Evolutionary conservation across 2,888 invertebrate genomes (phyloP).

Genomic region (Sympetrum striolatum): DNA sequence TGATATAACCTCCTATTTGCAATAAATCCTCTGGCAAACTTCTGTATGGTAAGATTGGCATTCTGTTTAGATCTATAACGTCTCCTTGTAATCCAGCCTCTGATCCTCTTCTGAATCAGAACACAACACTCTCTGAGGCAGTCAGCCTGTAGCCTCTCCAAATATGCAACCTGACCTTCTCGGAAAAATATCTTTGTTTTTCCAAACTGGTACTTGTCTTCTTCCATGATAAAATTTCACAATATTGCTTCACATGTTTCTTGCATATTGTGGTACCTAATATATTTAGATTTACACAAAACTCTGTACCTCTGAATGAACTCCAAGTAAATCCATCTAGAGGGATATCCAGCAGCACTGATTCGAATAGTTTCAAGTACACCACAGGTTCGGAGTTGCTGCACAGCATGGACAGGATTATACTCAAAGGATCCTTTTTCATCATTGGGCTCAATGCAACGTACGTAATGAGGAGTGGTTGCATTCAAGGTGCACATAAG

Average conservation of each 20-base stretch:
- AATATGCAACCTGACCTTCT: constrained; percentile 96
- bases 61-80: constrained; percentile 73
- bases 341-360: constrained; percentile 96
- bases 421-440: constrained; percentile 85
- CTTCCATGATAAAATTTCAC: constrained; percentile 75
- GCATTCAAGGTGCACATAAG: constrained; percentile 91
- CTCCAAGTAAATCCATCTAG: constrained; percentile 69
- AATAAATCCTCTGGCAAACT: constrained; percentile 79
- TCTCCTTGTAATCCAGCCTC: constrained; percentile 80
- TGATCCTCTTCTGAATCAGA: constrained; percentile 89
- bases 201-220: constrained; percentile 96
- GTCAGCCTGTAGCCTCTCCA: constrained; percentile 92
- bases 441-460: constrained; percentile 97
- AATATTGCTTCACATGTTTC: constrained; percentile 83
- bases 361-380: constrained; percentile 97
- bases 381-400: constrained; percentile 95
- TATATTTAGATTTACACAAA: constrained; percentile 78
- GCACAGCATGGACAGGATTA: constrained; percentile 84
- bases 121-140: constrained; percentile 82
- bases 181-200: constrained; percentile 98
- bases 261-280: constrained; percentile 76
- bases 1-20: constrained; percentile 77
- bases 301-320: constrained; percentile 83
- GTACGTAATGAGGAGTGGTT: constrained; percentile 97
- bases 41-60: constrained; percentile 77